These are phyloP conservation scores for Pammene aurita DNA, from an alignment of 2,888 invertebrate species.

Conservation along the genomic window DNA sequence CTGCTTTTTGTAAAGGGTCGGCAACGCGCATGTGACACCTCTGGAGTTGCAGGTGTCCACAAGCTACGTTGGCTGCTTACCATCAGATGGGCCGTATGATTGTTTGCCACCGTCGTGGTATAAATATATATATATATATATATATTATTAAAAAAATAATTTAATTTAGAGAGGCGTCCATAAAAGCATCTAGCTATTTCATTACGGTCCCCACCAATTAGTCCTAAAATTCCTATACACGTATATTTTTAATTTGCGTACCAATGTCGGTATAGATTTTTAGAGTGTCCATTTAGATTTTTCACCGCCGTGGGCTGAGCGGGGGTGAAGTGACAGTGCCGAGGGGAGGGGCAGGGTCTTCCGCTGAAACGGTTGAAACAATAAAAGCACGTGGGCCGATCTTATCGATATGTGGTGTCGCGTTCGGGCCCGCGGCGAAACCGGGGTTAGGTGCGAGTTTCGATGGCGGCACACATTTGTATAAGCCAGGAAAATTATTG, in stretches of 20 bases:
- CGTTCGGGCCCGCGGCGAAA: constrained; percentile 61
- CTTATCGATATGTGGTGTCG: constrained; percentile 77
- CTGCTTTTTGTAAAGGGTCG: no score
- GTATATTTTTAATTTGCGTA: constrained; percentile 36
- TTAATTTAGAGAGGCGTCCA: not conserved
- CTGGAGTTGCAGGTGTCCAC: no score
- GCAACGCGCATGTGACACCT: no score
- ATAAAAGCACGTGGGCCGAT: constrained; percentile 68
- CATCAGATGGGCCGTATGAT: no score
- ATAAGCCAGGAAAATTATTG: not conserved
- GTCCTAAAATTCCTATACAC: constrained; percentile 41
- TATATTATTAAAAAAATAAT: no score
- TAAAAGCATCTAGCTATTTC: constrained; percentile 25
- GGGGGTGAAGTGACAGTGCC: constrained; percentile 45
- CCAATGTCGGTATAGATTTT: constrained; percentile 32
- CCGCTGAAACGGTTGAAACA: constrained; percentile 58
- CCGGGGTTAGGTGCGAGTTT: constrained; percentile 58
- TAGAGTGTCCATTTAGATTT: constrained; percentile 65
- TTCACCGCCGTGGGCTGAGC: constrained; percentile 46
- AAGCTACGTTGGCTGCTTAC: no score
- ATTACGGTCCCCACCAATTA: constrained; percentile 27
- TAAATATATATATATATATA: no score
- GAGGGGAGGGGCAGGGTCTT: constrained; percentile 40
- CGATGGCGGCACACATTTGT: constrained; percentile 47
- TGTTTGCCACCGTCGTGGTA: no score